Evolutionary conservation across 1,140 invertebrate genomes (phyloP), one percentile per base, ranked within the genome.

Genomic region (Drosophila willistoni): DNA sequence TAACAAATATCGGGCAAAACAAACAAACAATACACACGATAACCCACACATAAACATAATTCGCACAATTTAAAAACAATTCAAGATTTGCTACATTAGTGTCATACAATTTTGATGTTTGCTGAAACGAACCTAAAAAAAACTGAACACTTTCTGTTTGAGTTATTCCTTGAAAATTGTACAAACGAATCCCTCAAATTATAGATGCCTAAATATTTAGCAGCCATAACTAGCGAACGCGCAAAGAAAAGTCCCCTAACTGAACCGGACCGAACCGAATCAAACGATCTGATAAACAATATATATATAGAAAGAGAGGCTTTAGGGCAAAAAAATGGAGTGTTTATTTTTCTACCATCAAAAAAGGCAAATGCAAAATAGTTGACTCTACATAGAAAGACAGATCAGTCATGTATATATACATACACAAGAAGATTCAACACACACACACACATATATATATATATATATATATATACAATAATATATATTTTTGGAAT

Each of bases 321-420:
- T 51, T 33, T 54, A 64, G 14, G 12, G 36, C 51, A 69, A 56
- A 64, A 56, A 64, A 65, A 65, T 64, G 65, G 73, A 60, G 66
- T 64, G 76, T 79, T 83, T 86, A 86, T 86, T 86, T 86, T 86
- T 86, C 76, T 85, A 86, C 76, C 83, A 71, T 77, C 57, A 73
- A 74, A 29, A 29, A 87, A 86, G 56, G 77, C 64, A 73, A 29
- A 68, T 79, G 70, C 68, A 73, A 39, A 68, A 66, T 63, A 71
- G 72, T 62, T 65, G 68, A 70, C 22, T 71, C 76, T 41, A 68
- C 65, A 68, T 59, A 44, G 69, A 42, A 56, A 76, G 54, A 76
- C 71, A 64, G 70, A 57, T 57, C 71, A 57, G 68, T 61, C 71
- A 75, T 74, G 75, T 60, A 63, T 64, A 61, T 65, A 81, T 73